Percentiles rank a stretch among this genome's conserved stretches.
phyloP scores from a whole-genome alignment of 2,888 invertebrate species.

The Archips crataeganus region DNA sequence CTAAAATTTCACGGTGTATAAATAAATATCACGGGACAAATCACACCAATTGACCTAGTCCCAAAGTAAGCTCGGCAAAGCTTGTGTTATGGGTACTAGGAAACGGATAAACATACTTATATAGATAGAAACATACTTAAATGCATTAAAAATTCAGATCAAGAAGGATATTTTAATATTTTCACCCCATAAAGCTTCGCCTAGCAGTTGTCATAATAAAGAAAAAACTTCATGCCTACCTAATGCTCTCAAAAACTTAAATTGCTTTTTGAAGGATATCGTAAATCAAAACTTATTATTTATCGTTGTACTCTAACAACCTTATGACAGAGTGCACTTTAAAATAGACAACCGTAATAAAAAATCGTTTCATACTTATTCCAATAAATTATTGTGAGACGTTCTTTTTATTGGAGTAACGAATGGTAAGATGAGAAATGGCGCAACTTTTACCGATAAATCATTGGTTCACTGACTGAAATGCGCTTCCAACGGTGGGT shows the following conservation, averaged over 20 bases:
- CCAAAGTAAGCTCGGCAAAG: too few relatives aligned
- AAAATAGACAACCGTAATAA: slow-evolving; percentile 77
- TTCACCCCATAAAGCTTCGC: slow-evolving; percentile 14
- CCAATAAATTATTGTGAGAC: slow-evolving; percentile 82
- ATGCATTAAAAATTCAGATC: background rate
- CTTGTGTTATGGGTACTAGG: too few relatives aligned
- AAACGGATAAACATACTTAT: too few relatives aligned
- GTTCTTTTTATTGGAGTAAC: slow-evolving; percentile 84
- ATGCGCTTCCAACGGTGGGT: slow-evolving; percentile 70
- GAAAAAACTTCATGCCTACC: slow-evolving; percentile 48
- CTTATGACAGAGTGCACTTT: slow-evolving; percentile 67
- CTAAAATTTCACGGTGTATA: too few relatives aligned
- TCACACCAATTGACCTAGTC: too few relatives aligned
- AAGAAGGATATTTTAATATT: background rate
- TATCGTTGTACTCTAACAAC: slow-evolving; percentile 72
- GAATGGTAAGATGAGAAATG: slow-evolving; percentile 85
- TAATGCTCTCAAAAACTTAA: slow-evolving; percentile 49
- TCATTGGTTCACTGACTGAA: slow-evolving; percentile 74
- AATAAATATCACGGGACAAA: too few relatives aligned
- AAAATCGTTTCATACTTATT: slow-evolving; percentile 72
- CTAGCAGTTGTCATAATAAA: slow-evolving; percentile 40
- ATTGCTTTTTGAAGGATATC: slow-evolving; percentile 55
- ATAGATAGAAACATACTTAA: too few relatives aligned
- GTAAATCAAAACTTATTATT: slow-evolving; percentile 66
- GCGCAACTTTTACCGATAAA: slow-evolving; percentile 81